Evolutionary conservation across 2,888 invertebrate genomes (phyloP), one percentile per base, ranked within the genome.

Genomic region (Lithophane semibrunnea): DNA sequence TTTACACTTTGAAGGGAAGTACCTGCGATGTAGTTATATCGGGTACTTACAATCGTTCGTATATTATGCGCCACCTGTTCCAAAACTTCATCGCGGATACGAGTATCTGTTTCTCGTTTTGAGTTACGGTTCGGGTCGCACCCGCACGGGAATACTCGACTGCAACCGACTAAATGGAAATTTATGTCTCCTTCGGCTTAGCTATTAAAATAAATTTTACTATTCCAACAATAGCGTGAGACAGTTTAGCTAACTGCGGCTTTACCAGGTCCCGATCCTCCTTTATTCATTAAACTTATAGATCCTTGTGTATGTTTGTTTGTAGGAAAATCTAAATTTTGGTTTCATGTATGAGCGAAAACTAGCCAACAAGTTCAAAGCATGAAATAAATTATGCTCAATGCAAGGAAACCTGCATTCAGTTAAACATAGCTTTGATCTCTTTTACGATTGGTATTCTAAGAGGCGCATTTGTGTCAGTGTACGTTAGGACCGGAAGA

Each of bases 81-180:
- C 90, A 82, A 91, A 94, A 93, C 92, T 94, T 92, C 90, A 91
- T 90, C 79, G 79, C 63, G 88, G 88, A 86, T 89, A 87, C 88
- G 88, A 88, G 89, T 91, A 91, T 92, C 90, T 91, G 91, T 90
- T 92, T 89, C 88, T 91, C 90, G 90, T 89, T 92, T 91, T 94
- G 94, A 95, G 89, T 93, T 94, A 95, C 90, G 93, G 90, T 89
- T 90, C 81, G 79, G 81, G 79, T 88, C 78, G 67, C 60, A 56
- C 75, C 78, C 84, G 79, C 83, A 89, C 89, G 90, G 91, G 92
- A 92, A 91, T 90, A 89, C 79, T 76, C 80, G 74, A 90, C 89
- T 91, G 92, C 91, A 91, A 92, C 91, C 88, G 90, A 90, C 92
- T 92, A 92, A 93, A 94, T 93, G 92, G 90, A 93, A 93, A 94